phyloP scores from a whole-genome alignment of 2,797 vertebrate species.

The Oceanodroma leucorhoa region DNA sequence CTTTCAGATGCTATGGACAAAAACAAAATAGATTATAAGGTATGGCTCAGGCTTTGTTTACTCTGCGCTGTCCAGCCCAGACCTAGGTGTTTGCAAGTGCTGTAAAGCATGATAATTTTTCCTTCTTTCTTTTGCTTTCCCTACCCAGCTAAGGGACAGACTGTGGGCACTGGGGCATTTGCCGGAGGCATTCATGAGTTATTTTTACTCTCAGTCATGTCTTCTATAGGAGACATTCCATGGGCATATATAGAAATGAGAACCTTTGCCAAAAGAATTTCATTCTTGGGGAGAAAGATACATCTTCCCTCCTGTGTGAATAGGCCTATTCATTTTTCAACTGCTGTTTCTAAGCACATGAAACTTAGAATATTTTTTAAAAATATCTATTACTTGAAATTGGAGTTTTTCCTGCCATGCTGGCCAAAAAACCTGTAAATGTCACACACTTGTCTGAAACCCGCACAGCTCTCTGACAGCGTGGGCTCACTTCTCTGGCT shows the following conservation, averaged over 20 bases:
- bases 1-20: not conserved
- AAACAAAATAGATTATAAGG: not conserved
- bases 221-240: not conserved
- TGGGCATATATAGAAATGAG: not conserved
- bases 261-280: not conserved
- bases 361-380: not conserved
- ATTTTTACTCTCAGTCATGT: not conserved
- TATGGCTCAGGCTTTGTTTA: not conserved
- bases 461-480: fast-evolving
- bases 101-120: not conserved
- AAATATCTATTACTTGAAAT: not conserved
- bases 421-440: not conserved
- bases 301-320: not conserved
- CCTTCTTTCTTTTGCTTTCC: not conserved
- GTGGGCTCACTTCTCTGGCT: not conserved
- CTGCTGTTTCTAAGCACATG: not conserved
- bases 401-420: not conserved
- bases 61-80: not conserved
- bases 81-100: not conserved
- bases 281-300: not conserved
- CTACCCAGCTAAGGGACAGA: not conserved
- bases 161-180: not conserved
- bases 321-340: not conserved
- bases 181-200: not conserved
- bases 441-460: not conserved